Base-by-base conservation (phyloP, 1,140 invertebrate genomes). In the Cryptotermes secundus region DNA sequence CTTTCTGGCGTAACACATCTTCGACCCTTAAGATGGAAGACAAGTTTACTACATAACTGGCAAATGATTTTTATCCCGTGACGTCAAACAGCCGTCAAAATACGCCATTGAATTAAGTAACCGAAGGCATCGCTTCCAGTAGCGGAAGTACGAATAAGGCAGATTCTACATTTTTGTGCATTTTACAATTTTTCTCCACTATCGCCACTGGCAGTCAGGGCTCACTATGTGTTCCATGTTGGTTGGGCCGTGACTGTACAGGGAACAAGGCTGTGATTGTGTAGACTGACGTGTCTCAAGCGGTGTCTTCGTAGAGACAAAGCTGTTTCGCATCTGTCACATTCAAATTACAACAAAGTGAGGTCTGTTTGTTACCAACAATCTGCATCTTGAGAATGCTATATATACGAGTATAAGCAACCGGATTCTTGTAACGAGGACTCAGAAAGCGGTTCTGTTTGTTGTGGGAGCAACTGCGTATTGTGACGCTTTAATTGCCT, bases 291-390 rank as follows among this genome's bases (percentile, higher is more conserved):
- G 6, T 72, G 26, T 72, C 26, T n/a, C 59, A 72, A 31, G n/a
- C 59, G 6, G 59, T 72, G n/a, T 7, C 59, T 72, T 72, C 59
- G 7, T 3, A 72, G 59, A 72, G 59, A 72, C n/a, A 31, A 72
- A 72, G 59, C 59, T 72, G 59, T 16, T 72, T 31, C 59, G 1
- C 59, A 72, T 72, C 59, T 72, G 59, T 72, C 59, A 72, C 59
- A 31, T 72, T n/a, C 59, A 72, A 72, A 72, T 72, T 72, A 72
- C 59, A 72, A 31, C 59, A 72, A 72, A 72, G 59, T 12, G n/a
- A 72, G 3, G 2, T 72, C 53, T 59, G 53, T 59, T 72, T 31
- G 59, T 31, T 72, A 72, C 59, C 59, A 72, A 72, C 26, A 72
- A 72, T 72, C 59, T 72, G 59, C 59, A 31, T 10, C 26, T 31